Evolutionary conservation across 2,113 vertebrate genomes (phyloP).

Genomic region (Meriones unguiculatus): DNA sequence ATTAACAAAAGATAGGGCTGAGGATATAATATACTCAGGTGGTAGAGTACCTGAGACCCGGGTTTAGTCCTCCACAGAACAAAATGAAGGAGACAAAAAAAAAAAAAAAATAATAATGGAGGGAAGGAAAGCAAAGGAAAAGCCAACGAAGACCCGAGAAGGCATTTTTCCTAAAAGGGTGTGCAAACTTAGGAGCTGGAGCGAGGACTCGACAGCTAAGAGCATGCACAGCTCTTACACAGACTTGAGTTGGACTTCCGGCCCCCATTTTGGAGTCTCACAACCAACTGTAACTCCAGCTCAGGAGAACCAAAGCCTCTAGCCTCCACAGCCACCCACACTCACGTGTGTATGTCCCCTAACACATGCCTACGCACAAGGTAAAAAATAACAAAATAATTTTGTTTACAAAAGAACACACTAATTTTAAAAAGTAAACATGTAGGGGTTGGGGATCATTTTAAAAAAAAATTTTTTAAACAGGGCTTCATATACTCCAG

Average conservation of each 20-base stretch:
- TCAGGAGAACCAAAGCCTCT: too few species aligned
- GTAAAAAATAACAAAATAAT: background rate
- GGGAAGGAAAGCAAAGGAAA: background rate
- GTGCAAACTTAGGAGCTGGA: background rate
- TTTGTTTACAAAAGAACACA: background rate
- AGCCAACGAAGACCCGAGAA: background rate
- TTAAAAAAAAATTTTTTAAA: background rate
- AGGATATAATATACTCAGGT: background rate
- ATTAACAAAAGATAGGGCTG: background rate
- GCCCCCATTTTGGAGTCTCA: background rate
- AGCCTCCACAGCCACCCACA: background rate
- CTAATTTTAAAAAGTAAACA: background rate
- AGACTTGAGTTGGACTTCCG: background rate
- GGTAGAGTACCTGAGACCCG: background rate
- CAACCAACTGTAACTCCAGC: background rate
- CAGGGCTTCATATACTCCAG: background rate
- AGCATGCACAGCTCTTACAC: background rate
- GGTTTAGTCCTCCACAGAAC: too few species aligned
- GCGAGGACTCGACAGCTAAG: background rate
- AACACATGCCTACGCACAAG: background rate
- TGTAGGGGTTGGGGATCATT: background rate
- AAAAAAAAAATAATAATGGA: too few species aligned
- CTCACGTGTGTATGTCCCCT: too few species aligned
- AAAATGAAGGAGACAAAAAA: background rate
- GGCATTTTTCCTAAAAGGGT: background rate